Base-by-base conservation (phyloP, 37 sponge, comb jelly and placozoan species). In the Chondrilla cf. caribensis region DNA sequence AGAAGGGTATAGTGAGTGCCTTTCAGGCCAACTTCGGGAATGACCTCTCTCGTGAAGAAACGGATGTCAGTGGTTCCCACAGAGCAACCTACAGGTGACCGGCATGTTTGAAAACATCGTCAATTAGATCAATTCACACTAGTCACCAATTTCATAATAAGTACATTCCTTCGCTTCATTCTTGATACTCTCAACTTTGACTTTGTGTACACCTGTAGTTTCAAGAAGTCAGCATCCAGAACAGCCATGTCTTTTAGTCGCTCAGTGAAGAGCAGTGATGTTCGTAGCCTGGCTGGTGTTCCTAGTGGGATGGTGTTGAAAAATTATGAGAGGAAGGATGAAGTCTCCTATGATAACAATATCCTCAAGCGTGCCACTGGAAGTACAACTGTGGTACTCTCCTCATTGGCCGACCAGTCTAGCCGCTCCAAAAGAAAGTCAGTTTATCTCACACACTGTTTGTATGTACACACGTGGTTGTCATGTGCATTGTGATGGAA, bases 1-100 rank as follows among this genome's bases (percentile, higher is more conserved):
- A 87, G 79, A 87, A 83, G 39, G 38, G 58, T 58, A 87, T 87
- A 55, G 83, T 78, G 9, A 73, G 83, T 65, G 83, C 87, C 67
- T 87, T 87, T 44, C 87, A 87, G 42, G 79, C 87, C 38, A 87
- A 87, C 58, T 82, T 87, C 36, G 60, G 77, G 24, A 39, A 40
- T 4, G 14, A 73, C 15, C 24, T 4, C 9, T 5, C 44, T 15
- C 43, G 76, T 7, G 44, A 42, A 40, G 76, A 73, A 39, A 19
- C 76, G 18, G 76, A 73, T 39, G 76, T 73, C 44, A 43, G 25
- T 43, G 76, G 76, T 18, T 11, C 40, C 25, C 24, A 15, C 8
- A 73, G 44, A 18, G 41, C 76, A 25, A 18, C 24, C 21, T 73
- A 73, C 76, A 22, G 2, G 76, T 73, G 22, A 73, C 43, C 40